Conservation (phyloP, 2,797 vertebrate genomes). For the Ficedula albicollis region DNA sequence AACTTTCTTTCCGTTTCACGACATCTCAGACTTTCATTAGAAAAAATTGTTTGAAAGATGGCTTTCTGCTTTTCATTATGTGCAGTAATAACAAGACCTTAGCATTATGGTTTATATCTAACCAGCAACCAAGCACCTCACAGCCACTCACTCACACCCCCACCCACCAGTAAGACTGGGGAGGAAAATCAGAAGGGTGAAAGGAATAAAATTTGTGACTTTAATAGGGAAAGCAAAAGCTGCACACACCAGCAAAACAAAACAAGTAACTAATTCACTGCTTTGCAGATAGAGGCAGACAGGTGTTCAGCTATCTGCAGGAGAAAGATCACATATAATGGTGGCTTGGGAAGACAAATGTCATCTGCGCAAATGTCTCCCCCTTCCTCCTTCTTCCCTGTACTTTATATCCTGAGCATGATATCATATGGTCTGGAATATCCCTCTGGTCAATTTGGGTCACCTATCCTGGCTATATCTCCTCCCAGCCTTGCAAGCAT, state of each 20-base stretch:
- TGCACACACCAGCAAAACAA: not conserved
- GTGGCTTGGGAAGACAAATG: not conserved
- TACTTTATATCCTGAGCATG: not conserved
- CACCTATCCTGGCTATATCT: not conserved
- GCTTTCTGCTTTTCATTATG: not conserved
- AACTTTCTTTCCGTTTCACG: not conserved
- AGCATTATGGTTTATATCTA: not conserved
- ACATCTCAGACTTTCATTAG: not conserved
- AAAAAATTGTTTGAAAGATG: not conserved
- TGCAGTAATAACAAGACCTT: not conserved
- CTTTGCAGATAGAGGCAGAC: not conserved
- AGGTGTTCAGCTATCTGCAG: not conserved
- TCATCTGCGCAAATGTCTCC: not conserved
- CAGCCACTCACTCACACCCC: not conserved
- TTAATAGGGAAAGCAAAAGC: not conserved
- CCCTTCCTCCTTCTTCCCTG: not conserved
- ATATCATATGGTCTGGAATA: not conserved
- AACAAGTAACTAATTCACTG: not conserved
- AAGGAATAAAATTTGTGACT: not conserved
- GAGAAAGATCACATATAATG: not conserved
- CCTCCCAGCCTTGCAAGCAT: accelerated
- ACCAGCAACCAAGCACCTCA: not conserved
- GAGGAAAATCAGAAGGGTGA: not conserved
- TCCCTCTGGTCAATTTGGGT: not conserved
- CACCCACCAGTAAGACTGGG: no score